These are phyloP conservation scores for Drosophila infuscata DNA, from an alignment of 2,888 invertebrate genomes.

Conservation along the genomic window DNA sequence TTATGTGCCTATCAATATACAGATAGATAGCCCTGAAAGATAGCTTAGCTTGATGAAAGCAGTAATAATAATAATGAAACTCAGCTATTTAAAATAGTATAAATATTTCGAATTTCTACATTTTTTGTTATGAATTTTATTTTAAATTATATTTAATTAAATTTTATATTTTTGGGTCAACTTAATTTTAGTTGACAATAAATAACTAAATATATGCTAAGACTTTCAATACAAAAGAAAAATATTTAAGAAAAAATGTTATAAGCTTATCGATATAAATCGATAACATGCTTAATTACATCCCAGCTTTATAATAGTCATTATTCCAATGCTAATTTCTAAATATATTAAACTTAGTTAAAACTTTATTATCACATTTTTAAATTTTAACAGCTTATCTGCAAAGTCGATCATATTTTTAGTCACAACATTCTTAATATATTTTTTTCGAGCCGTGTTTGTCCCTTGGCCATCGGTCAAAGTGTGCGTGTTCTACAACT, in stretches of 20 bases:
- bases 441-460: conserved; percentile 20
- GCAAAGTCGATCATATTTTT: conserved; percentile 6
- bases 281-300: background rate
- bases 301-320: background rate
- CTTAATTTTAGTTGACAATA: too few relatives aligned
- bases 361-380: background rate
- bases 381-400: background rate
- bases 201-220: too few relatives aligned
- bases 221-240: background rate
- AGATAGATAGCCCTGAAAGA: rapidly evolving
- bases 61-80: too few relatives aligned
- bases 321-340: background rate
- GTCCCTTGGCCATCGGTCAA: conserved; percentile 49
- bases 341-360: too few relatives aligned
- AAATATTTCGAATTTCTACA: too few relatives aligned
- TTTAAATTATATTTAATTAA: too few relatives aligned
- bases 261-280: background rate
- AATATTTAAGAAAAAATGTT: background rate
- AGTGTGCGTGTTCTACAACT: conserved; percentile 66
- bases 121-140: too few relatives aligned
- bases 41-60: too few relatives aligned
- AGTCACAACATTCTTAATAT: background rate
- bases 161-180: too few relatives aligned
- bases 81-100: too few relatives aligned
- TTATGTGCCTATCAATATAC: background rate